Conservation (phyloP, 2,888 invertebrate genomes). For the Erannis defoliaria region DNA sequence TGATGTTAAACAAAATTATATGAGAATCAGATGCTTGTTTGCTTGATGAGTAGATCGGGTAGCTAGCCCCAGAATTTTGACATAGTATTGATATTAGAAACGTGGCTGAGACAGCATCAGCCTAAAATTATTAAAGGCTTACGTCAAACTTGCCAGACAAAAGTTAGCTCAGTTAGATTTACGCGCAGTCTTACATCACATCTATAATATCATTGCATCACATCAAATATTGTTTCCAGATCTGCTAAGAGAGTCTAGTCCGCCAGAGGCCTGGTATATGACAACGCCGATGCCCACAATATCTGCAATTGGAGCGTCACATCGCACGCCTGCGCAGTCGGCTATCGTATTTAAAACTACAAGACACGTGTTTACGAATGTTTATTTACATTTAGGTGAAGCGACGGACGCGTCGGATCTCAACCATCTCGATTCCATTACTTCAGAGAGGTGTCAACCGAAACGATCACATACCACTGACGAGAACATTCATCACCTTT, state of each 20-base stretch:
- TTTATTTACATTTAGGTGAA: constrained; percentile 65
- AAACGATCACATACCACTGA: neutral
- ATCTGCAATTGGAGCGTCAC: constrained; percentile 21
- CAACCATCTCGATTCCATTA: constrained; percentile 23
- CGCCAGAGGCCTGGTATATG: neutral
- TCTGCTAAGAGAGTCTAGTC: neutral
- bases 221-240: neutral
- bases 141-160: neutral
- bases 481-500: neutral
- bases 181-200: no score
- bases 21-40: neutral
- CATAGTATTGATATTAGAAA: no score
- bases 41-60: neutral
- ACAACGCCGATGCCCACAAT: constrained; percentile 19
- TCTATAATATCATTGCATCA: no score
- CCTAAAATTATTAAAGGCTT: no score
- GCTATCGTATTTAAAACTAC: constrained; percentile 34
- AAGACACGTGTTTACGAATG: constrained; percentile 57
- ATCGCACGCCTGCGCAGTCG: constrained; percentile 31
- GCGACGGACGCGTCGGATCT: constrained; percentile 44
- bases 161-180: no score
- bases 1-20: neutral
- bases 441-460: constrained; percentile 7
- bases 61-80: neutral
- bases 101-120: no score